phyloP scores from a whole-genome alignment of 2,113 vertebrate species.

The Lepisosteus oculatus region DNA sequence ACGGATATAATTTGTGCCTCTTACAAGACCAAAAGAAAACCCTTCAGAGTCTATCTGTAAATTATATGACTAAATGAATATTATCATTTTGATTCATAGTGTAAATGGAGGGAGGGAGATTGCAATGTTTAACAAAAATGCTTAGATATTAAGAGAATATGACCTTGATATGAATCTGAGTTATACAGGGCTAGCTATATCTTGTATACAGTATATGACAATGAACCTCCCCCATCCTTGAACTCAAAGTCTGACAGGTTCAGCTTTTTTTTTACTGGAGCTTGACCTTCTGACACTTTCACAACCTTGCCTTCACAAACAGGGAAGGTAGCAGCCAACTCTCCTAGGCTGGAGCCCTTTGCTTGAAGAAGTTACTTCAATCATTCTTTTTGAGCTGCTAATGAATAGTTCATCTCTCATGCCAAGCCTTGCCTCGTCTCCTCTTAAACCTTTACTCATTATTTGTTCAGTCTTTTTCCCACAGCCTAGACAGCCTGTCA shows the following conservation, averaged over 20 bases:
- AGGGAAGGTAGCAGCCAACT: neutral
- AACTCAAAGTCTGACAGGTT: constrained; percentile 2
- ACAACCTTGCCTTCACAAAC: constrained; percentile 2
- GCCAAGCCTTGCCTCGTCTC: constrained; percentile 71
- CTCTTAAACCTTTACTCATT: constrained; percentile 74
- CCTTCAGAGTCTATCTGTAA: no score
- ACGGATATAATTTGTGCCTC: no score
- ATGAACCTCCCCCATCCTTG: neutral
- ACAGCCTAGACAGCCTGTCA: constrained; percentile 82
- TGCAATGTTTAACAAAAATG: no score
- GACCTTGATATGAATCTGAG: no score
- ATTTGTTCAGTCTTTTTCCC: constrained; percentile 78
- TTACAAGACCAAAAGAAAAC: no score
- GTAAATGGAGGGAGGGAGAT: no score
- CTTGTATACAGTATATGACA: neutral
- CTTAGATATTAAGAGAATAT: no score
- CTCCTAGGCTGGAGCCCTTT: constrained; percentile 39
- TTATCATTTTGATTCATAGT: no score
- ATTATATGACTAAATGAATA: no score
- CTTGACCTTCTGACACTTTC: constrained; percentile 14
- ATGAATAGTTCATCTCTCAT: constrained; percentile 68
- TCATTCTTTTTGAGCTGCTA: constrained; percentile 67
- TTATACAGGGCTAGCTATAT: neutral
- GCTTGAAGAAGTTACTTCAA: constrained; percentile 65
- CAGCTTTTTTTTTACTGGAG: neutral